A percentile compares a stretch with the other conserved stretches of the same genome.
phyloP scores from a whole-genome alignment of 2,888 invertebrate genomes.

The Tortrix viridana region DNA sequence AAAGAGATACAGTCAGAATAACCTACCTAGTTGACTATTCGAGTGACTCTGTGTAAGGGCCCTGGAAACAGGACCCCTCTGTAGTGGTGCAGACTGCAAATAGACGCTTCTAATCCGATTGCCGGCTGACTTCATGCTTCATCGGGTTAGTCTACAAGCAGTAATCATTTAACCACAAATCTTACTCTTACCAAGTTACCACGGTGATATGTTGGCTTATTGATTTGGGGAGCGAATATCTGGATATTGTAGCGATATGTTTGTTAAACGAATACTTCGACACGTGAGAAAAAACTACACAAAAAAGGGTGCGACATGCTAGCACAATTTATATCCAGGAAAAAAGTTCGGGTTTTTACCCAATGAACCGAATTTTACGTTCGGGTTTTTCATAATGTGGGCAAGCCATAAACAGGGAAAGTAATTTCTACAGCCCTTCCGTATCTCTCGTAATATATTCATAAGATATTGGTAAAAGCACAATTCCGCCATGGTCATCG shows the following conservation, averaged over 20 bases:
- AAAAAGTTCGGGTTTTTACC: constrained; percentile 13
- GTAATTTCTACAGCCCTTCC: constrained; percentile 54
- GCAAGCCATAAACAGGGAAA: constrained; percentile 48
- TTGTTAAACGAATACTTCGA: no score
- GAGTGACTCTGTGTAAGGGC: neutral
- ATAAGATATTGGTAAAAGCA: constrained; percentile 62
- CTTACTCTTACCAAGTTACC: no score
- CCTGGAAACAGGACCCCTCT: neutral
- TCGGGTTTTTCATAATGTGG: constrained; percentile 38
- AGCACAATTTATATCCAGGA: constrained; percentile 15
- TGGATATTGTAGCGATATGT: no score
- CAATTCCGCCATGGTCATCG: constrained; percentile 61
- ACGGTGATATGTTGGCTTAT: no score
- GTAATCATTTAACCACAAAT: constrained; percentile 12
- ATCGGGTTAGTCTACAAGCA: constrained; percentile 16
- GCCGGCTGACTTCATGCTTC: constrained; percentile 3
- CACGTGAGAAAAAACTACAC: no score
- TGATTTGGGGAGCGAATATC: no score
- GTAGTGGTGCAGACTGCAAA: constrained; percentile 11
- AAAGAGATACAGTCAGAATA: no score
- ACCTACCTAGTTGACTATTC: no score
- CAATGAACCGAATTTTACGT: constrained; percentile 9
- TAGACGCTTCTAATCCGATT: constrained; percentile 18
- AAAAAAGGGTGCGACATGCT: constrained; percentile 1
- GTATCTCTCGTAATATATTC: constrained; percentile 69